Conservation (phyloP, 2,888 invertebrate genomes). For the Dione vanillae region DNA sequence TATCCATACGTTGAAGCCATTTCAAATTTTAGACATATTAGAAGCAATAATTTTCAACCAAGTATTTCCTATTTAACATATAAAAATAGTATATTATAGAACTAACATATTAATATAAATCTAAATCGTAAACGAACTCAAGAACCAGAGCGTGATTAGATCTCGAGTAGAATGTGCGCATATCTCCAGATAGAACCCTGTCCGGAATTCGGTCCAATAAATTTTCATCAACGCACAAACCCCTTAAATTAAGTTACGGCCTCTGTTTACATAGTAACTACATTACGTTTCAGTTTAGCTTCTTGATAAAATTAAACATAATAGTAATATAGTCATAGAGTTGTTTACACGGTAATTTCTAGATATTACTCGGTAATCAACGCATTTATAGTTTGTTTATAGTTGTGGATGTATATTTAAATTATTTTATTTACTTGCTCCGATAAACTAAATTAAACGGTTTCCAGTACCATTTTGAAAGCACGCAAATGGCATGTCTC, state of each 20-base stretch:
- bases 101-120: not conserved
- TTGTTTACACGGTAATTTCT: not conserved
- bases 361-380: not conserved
- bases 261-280: slow-evolving; percentile 51
- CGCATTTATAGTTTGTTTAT: not conserved
- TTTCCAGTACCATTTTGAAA: no score
- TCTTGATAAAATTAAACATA: slow-evolving; percentile 31
- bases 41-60: not conserved
- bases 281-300: slow-evolving; percentile 36
- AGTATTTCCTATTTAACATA: not conserved
- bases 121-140: not conserved
- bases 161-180: slow-evolving; percentile 22
- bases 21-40: no score
- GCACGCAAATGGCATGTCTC: no score
- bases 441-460: no score
- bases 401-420: no score
- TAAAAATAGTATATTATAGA: no score
- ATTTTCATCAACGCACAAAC: slow-evolving; percentile 50
- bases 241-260: slow-evolving; percentile 50
- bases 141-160: slow-evolving; percentile 26
- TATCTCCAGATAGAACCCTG: slow-evolving; percentile 34
- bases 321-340: slow-evolving; percentile 10
- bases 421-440: no score
- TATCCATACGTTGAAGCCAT: no score
- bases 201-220: slow-evolving; percentile 46